Evolutionary conservation across 2,888 invertebrate species (phyloP), one percentile per base, ranked within the genome.

Genomic region (Leptopilina drosophilae): DNA sequence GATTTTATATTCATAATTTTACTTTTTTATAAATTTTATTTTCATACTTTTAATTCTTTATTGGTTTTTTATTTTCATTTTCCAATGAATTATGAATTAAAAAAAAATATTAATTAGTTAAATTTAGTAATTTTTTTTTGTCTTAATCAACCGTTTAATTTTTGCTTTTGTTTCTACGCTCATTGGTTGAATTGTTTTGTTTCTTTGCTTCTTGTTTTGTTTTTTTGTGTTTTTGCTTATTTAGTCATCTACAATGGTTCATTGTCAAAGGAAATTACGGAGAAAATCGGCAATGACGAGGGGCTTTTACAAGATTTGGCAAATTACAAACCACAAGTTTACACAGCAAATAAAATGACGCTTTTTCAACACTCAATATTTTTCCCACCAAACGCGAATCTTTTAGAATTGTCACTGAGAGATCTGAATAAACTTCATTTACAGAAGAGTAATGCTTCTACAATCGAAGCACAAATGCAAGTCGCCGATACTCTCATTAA

Each of bases 221-320:
- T 77, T 46, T 80, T 75, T 65, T 69, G 81, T 53, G 20, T 7
- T 78, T 66, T 76, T 78, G 62, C 82, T 65, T 66, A 86, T 89
- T 77, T 80, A 93, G 93, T 88, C 64, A 86, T 93, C 7, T 92
- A 91, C 78, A 90, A 90, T 76, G 90, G 90, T 81, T 56, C 77
- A 14, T 73, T 73, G 33, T 73, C 73, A 53, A 73, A 9, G 14
- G 8, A 56, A 33, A 73, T 73, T 56, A 56, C 56, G 56, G n/a
- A 9, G n/a, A 73, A 73, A 53, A 73, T 73, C 33, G 73, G 73
- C 33, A 14, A 33, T 33, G 73, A 73, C 33, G 33, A 83, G 85
- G 89, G 84, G 87, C 87, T 86, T 65, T 81, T 85, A 67, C 81
- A 85, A 81, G 85, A 88, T 78, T 81, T 91, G 49, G 85, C 87